Evolutionary conservation across 2,888 invertebrate genomes (phyloP).

Genomic region (Chrysolina americana): DNA sequence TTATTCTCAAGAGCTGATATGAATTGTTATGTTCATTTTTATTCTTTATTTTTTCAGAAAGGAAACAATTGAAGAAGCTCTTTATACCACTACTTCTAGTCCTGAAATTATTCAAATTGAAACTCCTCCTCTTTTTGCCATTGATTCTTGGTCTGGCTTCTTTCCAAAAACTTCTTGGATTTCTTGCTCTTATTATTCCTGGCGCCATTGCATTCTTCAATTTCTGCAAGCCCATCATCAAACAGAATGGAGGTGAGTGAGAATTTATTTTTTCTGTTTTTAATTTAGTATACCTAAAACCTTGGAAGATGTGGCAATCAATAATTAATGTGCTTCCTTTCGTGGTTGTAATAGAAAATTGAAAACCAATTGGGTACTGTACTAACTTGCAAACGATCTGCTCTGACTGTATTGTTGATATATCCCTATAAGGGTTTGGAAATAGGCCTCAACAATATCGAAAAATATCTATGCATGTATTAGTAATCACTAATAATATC

Average conservation of each 20-base stretch:
- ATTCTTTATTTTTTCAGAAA: constrained; percentile 72
- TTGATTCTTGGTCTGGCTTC: constrained; percentile 87
- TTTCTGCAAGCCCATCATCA: constrained; percentile 81
- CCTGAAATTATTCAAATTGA: constrained; percentile 87
- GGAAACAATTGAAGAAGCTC: constrained; percentile 85
- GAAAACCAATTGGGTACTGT: neutral
- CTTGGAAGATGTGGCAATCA: no score
- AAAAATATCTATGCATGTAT: no score
- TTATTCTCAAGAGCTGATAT: no score
- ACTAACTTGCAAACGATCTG: neutral
- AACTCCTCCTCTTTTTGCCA: constrained; percentile 85
- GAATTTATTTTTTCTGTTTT: neutral
- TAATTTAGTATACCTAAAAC: no score
- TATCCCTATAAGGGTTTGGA: no score
- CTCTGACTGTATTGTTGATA: no score
- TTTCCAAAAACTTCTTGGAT: constrained; percentile 87
- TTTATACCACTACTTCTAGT: constrained; percentile 87
- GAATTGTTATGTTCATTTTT: neutral
- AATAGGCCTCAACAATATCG: no score
- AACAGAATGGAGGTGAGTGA: constrained; percentile 50
- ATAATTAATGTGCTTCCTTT: no score
- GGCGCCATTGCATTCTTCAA: constrained; percentile 89
- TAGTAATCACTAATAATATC: no score
- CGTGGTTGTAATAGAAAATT: no score
- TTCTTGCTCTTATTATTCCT: constrained; percentile 85